A percentile compares a stretch with the other conserved stretches of the same genome.
Evolutionary conservation across 1,140 invertebrate species (phyloP).

Genomic region (Drosophila santomea): DNA sequence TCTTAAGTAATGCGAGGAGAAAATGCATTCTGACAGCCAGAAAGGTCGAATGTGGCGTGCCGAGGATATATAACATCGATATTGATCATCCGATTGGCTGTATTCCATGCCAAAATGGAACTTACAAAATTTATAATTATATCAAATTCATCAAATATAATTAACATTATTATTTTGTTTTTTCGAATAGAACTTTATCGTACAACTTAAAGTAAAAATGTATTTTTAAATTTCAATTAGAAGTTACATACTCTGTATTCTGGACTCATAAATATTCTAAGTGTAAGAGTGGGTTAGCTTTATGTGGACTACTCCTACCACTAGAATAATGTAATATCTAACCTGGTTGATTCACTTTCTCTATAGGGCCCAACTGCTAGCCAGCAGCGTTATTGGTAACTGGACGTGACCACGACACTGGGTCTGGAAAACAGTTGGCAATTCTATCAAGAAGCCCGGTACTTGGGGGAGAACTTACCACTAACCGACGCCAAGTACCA

Average conservation of each 20-base stretch:
- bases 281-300: too few relatives aligned
- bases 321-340: neutral
- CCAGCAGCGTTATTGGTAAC: conserved; percentile 12
- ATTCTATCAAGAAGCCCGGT: conserved; percentile 22
- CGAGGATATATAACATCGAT: conserved; percentile 15
- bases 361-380: conserved; percentile 14
- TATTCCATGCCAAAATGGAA: too few relatives aligned
- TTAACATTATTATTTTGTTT: too few relatives aligned
- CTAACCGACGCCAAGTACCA: conserved; percentile 26
- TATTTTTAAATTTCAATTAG: too few relatives aligned
- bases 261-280: too few relatives aligned
- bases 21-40: conserved; percentile 46
- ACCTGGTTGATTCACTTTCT: conserved; percentile 7
- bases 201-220: too few relatives aligned
- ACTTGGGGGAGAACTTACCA: conserved; percentile 39
- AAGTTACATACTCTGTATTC: too few relatives aligned
- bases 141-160: too few relatives aligned
- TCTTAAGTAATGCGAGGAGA: conserved; percentile 53
- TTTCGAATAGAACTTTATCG: too few relatives aligned
- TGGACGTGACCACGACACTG: conserved; percentile 13
- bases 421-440: conserved; percentile 44
- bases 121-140: too few relatives aligned
- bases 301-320: neutral
- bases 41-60: conserved; percentile 35
- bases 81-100: conserved; percentile 25